phyloP scores from a whole-genome alignment of 2,888 invertebrate species.

The Lucinisca nassula region DNA sequence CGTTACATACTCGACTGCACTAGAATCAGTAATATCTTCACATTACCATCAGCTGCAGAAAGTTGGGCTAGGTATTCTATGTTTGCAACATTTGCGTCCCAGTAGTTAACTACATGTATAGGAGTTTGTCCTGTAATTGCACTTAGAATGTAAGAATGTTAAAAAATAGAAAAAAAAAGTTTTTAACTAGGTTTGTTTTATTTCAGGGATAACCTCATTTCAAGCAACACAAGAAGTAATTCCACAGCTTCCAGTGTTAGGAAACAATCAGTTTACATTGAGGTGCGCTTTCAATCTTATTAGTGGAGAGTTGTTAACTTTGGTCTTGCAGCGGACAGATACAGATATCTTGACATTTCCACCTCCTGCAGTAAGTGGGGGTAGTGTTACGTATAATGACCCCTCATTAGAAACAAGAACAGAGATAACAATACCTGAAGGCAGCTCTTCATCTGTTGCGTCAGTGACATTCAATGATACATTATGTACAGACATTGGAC shows the following conservation, averaged over 20 bases:
- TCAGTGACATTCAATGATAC: background rate
- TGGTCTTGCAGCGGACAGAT: too few species aligned
- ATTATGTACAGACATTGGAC: background rate
- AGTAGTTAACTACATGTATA: too few species aligned
- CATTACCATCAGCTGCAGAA: too few species aligned
- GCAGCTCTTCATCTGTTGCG: background rate
- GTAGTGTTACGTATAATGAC: background rate
- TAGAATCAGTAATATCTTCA: too few species aligned
- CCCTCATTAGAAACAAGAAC: background rate
- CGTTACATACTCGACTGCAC: too few species aligned
- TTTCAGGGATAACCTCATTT: background rate
- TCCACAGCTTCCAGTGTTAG: background rate
- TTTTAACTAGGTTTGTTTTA: too few species aligned
- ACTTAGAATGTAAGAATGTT: too few species aligned
- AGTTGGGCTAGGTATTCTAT: too few species aligned
- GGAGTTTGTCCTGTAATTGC: too few species aligned
- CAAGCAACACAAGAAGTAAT: background rate
- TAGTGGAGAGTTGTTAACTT: too few species aligned
- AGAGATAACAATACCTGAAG: background rate
- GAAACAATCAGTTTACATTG: background rate
- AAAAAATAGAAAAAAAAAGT: too few species aligned
- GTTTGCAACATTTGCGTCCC: too few species aligned
- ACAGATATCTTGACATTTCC: background rate
- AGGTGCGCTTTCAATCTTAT: background rate
- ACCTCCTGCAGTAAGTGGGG: background rate